A percentile compares a stretch with the other conserved stretches of the same genome.
These are phyloP conservation scores for Crenuchus spilurus DNA, from an alignment of 2,797 vertebrate species.

Conservation along the genomic window DNA sequence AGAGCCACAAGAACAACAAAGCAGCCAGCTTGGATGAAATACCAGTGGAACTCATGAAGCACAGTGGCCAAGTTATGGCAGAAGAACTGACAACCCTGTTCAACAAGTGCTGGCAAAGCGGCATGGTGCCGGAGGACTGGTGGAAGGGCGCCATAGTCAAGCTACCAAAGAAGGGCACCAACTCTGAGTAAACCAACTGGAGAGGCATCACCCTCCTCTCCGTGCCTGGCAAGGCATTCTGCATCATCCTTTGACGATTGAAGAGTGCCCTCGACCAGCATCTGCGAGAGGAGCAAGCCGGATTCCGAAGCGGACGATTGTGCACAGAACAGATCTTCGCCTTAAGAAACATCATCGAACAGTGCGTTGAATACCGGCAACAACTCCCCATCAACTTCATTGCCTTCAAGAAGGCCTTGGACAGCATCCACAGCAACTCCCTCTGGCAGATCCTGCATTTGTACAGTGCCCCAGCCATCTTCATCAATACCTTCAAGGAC, in stretches of 20 bases:
- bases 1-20: not conserved
- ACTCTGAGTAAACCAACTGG: not conserved
- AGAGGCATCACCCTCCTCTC: not conserved
- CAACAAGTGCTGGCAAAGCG: not conserved
- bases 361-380: not conserved
- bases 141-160: not conserved
- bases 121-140: not conserved
- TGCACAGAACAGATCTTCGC: not conserved
- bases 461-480: not conserved
- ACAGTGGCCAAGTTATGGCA: not conserved
- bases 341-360: not conserved
- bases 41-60: not conserved
- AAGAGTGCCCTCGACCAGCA: not conserved
- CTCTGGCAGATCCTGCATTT: not conserved
- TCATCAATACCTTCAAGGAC: not conserved
- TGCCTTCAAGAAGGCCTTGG: not conserved
- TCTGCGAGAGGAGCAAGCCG: not conserved
- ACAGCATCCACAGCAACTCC: not conserved
- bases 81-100: not conserved
- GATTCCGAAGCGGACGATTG: not conserved
- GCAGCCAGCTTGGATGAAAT: not conserved
- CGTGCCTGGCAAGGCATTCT: not conserved
- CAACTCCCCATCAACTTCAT: not conserved
- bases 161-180: not conserved
- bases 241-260: not conserved